phyloP scores from a whole-genome alignment of 2,888 invertebrate genomes.

The Drosophila cognata region DNA sequence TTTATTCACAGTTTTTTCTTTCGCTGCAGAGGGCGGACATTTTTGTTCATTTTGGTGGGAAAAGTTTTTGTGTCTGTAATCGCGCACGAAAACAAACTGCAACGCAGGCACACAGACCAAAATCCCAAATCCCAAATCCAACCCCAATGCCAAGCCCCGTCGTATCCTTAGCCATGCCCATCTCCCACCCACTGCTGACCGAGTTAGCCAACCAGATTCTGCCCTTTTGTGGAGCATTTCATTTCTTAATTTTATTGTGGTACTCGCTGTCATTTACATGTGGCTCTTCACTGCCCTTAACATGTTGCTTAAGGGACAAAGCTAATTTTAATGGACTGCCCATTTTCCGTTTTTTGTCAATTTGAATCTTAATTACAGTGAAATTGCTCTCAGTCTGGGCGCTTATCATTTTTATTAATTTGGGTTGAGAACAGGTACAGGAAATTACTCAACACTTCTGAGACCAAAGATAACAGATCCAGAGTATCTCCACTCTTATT shows the following conservation, averaged over 20 bases:
- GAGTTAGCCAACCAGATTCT: constrained; percentile 18
- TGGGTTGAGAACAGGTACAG: neutral
- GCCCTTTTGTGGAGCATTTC: constrained; percentile 41
- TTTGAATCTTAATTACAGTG: constrained; percentile 38
- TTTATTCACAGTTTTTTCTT: constrained; percentile 42
- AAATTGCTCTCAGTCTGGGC: neutral
- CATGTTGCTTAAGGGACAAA: constrained; percentile 36
- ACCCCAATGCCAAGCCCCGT: neutral
- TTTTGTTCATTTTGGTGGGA: constrained; percentile 42
- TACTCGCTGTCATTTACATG: constrained; percentile 50
- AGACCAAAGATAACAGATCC: neutral
- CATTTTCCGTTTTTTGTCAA: constrained; percentile 14
- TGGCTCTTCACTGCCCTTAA: constrained; percentile 28
- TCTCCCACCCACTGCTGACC: neutral
- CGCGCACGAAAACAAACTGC: constrained; percentile 13
- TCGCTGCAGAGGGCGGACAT: constrained; percentile 28
- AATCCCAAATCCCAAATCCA: neutral
- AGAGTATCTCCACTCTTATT: neutral
- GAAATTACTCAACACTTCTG: neutral
- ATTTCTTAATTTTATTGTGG: constrained; percentile 59
- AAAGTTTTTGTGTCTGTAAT: constrained; percentile 38
- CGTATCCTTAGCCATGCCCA: neutral
- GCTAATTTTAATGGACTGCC: constrained; percentile 40
- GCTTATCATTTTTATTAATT: neutral
- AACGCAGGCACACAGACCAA: neutral